A percentile compares a stretch with the other conserved stretches of the same genome.
phyloP scores from a whole-genome alignment of 1,140 invertebrate species.

The Temnothorax curvispinosus region DNA sequence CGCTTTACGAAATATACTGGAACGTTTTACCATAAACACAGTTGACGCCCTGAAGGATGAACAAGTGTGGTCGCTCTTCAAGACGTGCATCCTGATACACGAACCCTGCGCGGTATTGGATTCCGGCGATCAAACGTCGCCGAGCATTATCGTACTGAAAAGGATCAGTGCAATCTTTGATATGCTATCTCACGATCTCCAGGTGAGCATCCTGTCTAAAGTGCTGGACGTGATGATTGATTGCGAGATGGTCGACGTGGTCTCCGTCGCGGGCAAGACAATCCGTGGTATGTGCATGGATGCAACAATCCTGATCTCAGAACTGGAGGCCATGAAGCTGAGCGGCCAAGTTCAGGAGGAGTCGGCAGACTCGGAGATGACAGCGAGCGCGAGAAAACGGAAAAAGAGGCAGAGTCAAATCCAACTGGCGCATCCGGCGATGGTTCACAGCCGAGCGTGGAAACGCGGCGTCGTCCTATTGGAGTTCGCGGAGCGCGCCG shows the following conservation, averaged over 20 bases:
- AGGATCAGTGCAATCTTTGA: constrained; percentile 84
- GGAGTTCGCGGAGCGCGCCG: constrained; percentile 95
- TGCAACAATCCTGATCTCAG: constrained; percentile 87
- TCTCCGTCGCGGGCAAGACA: constrained; percentile 87
- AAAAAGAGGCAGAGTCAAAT: constrained; percentile 79
- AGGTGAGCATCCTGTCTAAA: constrained; percentile 79
- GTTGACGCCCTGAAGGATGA: constrained; percentile 80
- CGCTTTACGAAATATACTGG: constrained; percentile 79
- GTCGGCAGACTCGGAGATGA: neutral
- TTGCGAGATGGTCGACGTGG: constrained; percentile 84
- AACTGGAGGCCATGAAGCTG: constrained; percentile 87
- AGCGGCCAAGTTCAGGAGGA: constrained; percentile 67
- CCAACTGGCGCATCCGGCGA: constrained; percentile 81
- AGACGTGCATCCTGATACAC: constrained; percentile 73
- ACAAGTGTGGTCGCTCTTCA: constrained; percentile 80
- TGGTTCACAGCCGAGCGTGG: constrained; percentile 90
- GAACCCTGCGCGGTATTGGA: constrained; percentile 65
- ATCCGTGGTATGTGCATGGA: constrained; percentile 91
- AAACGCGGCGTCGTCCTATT: constrained; percentile 91
- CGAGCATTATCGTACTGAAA: constrained; percentile 82
- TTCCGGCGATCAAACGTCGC: constrained; percentile 43
- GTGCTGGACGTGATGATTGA: constrained; percentile 82
- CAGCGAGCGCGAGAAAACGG: neutral
- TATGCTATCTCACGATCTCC: constrained; percentile 26
- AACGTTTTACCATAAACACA: constrained; percentile 80